phyloP scores from a whole-genome alignment of 2,888 invertebrate genomes.

The Patella ulyssiponensis region DNA sequence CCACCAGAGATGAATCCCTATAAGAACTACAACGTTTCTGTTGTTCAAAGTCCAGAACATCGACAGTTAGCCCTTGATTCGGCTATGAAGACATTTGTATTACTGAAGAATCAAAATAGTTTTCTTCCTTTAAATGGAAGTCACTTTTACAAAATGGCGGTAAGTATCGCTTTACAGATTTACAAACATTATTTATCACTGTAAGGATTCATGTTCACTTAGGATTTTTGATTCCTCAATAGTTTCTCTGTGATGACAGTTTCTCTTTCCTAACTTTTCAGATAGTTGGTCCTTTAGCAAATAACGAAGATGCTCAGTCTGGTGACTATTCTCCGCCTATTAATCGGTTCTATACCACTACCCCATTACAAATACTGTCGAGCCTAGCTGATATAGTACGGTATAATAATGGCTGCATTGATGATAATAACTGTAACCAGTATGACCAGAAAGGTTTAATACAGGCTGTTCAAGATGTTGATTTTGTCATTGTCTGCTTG shows the following conservation, averaged over 20 bases:
- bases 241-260: background rate
- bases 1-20: conserved; percentile 63
- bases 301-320: conserved; percentile 54
- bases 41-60: conserved; percentile 48
- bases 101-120: conserved; percentile 51
- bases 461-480: conserved; percentile 45
- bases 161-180: conserved; percentile 22
- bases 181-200: conserved; percentile 26
- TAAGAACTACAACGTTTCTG: conserved; percentile 39
- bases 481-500: conserved; percentile 60
- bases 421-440: conserved; percentile 45
- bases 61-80: conserved; percentile 46
- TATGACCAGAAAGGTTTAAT: conserved; percentile 47
- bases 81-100: conserved; percentile 58
- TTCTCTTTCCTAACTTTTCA: conserved; percentile 27
- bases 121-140: conserved; percentile 39
- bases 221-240: background rate
- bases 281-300: conserved; percentile 67
- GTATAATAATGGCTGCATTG: conserved; percentile 54
- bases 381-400: conserved; percentile 39
- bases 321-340: conserved; percentile 61
- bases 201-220: conserved; percentile 16
- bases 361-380: conserved; percentile 51
- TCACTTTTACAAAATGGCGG: conserved; percentile 37
- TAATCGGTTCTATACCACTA: conserved; percentile 46